phyloP scores from a whole-genome alignment of 2,797 vertebrate species.

The Varecia variegata region DNA sequence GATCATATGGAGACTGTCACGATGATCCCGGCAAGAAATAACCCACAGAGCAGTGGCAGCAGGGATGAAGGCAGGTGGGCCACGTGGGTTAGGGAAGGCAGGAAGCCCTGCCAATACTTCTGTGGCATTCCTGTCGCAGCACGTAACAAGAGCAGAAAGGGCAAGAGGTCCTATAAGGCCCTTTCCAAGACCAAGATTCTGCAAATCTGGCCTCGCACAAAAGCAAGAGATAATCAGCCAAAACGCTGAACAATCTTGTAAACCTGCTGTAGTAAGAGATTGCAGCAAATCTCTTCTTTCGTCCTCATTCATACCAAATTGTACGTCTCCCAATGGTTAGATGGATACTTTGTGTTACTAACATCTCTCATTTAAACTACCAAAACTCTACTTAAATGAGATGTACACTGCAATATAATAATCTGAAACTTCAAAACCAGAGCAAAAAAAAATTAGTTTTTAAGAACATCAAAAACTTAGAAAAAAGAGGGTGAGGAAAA shows the following conservation, averaged over 20 bases:
- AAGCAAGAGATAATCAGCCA: background rate
- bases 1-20: background rate
- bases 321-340: background rate
- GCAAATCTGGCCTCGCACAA: background rate
- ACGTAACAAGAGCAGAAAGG: background rate
- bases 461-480: background rate
- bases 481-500: background rate
- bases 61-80: background rate
- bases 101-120: background rate
- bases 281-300: background rate
- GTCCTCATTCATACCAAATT: background rate
- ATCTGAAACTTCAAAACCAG: background rate
- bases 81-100: background rate
- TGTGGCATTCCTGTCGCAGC: no score
- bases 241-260: background rate
- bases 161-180: background rate
- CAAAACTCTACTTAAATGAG: background rate
- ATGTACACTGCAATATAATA: background rate
- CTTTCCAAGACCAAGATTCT: background rate
- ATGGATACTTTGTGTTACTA: background rate
- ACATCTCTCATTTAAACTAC: background rate
- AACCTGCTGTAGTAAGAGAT: background rate
- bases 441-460: background rate
- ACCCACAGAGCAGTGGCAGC: background rate
- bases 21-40: background rate